Percentiles rank a stretch among this genome's conserved stretches.
phyloP scores from a whole-genome alignment of 2,113 vertebrate species.

The Sciurus niger region DNA sequence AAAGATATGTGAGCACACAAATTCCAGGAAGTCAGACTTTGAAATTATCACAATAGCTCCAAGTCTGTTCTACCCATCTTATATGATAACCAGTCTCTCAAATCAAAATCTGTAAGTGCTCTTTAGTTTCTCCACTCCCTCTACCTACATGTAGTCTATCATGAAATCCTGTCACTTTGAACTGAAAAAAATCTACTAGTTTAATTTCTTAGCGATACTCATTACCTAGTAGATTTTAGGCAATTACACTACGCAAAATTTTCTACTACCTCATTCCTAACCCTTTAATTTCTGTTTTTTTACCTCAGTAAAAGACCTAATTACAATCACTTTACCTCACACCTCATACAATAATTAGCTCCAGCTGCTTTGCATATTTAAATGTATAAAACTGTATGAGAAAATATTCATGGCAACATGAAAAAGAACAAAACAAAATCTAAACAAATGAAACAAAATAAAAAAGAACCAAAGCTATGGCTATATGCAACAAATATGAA shows the following conservation, averaged over 20 bases:
- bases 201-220: conserved; percentile 7
- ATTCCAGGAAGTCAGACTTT: background rate
- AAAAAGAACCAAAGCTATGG: background rate
- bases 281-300: background rate
- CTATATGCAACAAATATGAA: background rate
- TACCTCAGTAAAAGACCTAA: conserved; percentile 8
- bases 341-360: background rate
- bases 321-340: background rate
- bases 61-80: background rate
- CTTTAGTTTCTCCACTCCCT: background rate
- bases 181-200: background rate
- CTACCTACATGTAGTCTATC: background rate
- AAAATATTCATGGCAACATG: background rate
- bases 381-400: background rate
- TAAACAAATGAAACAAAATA: background rate
- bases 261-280: conserved; percentile 12
- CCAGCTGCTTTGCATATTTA: background rate
- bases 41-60: background rate
- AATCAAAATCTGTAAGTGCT: background rate
- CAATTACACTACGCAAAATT: background rate
- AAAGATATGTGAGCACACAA: background rate
- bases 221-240: conserved; percentile 24
- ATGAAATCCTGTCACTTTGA: conserved; percentile 3
- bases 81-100: background rate
- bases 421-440: background rate